Percentiles rank a stretch among this genome's conserved stretches.
phyloP scores from a whole-genome alignment of 2,888 invertebrate species.

The Vanessa cardui region DNA sequence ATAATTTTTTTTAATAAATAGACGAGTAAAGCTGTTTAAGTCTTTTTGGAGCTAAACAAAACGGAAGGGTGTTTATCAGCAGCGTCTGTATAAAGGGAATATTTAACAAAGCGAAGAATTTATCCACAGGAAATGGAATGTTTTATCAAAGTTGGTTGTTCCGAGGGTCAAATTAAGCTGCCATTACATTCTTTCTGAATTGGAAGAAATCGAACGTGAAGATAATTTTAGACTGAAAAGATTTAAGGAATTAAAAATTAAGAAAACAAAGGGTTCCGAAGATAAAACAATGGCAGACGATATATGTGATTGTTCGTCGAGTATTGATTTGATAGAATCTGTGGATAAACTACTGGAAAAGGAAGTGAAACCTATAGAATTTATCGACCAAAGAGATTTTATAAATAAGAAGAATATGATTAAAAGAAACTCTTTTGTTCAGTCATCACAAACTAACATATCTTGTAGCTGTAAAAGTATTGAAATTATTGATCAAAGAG shows the following conservation, averaged over 20 bases:
- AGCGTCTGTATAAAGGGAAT: slow-evolving; percentile 21
- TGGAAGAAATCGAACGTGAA: slow-evolving; percentile 51
- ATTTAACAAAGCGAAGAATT: slow-evolving; percentile 37
- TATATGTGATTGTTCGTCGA: slow-evolving; percentile 2
- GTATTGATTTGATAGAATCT: neutral
- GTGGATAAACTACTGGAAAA: neutral
- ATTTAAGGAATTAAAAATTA: slow-evolving; percentile 49
- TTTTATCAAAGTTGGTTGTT: slow-evolving; percentile 48
- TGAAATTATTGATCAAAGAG: slow-evolving; percentile 4
- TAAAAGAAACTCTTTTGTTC: too few relatives aligned
- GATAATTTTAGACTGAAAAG: slow-evolving; percentile 54
- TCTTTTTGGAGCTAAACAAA: slow-evolving; percentile 10
- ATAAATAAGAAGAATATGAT: neutral
- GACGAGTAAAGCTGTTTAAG: too few relatives aligned
- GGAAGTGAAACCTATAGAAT: neutral
- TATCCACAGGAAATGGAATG: slow-evolving; percentile 57
- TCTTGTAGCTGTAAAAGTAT: slow-evolving; percentile 2
- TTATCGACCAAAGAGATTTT: slow-evolving; percentile 29
- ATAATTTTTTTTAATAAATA: neutral
- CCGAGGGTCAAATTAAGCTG: slow-evolving; percentile 48
- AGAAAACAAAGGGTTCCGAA: slow-evolving; percentile 34
- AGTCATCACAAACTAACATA: too few relatives aligned
- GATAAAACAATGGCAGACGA: neutral
- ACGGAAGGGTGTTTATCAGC: slow-evolving; percentile 45
- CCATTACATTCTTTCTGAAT: slow-evolving; percentile 48